Percentiles rank a stretch among this genome's conserved stretches.
These are phyloP conservation scores for Platycheirus albimanus DNA, from an alignment of 2,888 invertebrate genomes.

Conservation along the genomic window DNA sequence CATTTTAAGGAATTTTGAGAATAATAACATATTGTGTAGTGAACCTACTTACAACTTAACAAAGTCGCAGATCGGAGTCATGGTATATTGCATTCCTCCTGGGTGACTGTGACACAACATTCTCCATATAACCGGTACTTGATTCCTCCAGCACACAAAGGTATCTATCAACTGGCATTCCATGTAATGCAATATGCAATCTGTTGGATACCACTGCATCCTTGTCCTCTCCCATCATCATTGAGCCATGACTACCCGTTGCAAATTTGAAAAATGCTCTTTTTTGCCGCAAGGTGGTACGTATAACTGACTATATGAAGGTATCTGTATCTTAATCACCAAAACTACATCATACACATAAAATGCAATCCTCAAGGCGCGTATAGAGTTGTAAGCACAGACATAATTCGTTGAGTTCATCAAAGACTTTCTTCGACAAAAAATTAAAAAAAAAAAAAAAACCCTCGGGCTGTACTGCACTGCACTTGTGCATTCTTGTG, in stretches of 20 bases:
- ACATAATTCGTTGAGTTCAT: constrained; percentile 43
- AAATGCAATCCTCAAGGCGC: not conserved
- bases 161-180: not conserved
- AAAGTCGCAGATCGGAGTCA: no score
- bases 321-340: constrained; percentile 55
- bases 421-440: constrained; percentile 56
- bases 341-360: constrained; percentile 13
- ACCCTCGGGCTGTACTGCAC: constrained; percentile 31
- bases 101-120: no score
- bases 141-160: not conserved
- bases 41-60: no score
- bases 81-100: no score
- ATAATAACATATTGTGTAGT: no score
- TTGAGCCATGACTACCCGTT: constrained; percentile 4
- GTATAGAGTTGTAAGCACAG: constrained; percentile 17
- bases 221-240: constrained; percentile 9
- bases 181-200: constrained; percentile 24
- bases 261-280: constrained; percentile 40
- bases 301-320: no score
- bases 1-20: no score
- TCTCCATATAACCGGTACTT: constrained; percentile 22
- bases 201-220: constrained; percentile 2
- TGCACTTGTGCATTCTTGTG: constrained; percentile 60
- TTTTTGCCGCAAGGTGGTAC: constrained; percentile 57
- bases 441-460: no score